Evolutionary conservation across 2,888 invertebrate species (phyloP), one percentile per base, ranked within the genome.

Genomic region (Gastrophysa polygoni): DNA sequence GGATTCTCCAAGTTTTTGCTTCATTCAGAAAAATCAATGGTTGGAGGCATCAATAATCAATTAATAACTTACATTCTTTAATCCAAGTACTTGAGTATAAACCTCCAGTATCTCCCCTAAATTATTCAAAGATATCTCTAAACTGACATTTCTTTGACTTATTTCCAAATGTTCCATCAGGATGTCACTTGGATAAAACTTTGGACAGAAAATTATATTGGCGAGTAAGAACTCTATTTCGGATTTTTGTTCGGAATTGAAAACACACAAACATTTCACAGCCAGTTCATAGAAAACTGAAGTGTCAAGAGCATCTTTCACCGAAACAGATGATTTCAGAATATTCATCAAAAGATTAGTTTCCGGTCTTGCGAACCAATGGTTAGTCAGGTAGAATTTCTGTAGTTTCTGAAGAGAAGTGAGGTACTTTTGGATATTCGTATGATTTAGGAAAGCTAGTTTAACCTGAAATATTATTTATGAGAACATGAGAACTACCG

Each of bases 331-430:
- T 34, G 85, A 75, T 75, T 83, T 85, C 24, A 87, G 74, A 58
- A 85, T 77, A 72, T 83, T 84, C 71, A 84, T 83, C 6, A 87
- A 73, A 8, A 89, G 80, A 61, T 84, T 83, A 7, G 84, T 83
- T 80, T 90, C 90, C 70, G 85, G 83, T 81, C 87, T 87, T 0
- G 88, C 86, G 74, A 87, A 87, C 87, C 87, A 88, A 74, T 87
- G 87, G 47, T 82, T 82, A 60, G 81, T 82, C n/a, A 87, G 78
- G 71, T 80, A 81, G 61, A 76, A 80, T 48, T 71, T 72, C 16
- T 70, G 59, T 1, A 71, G 52, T 10, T 68, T 61, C 64, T 81
- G 79, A 14, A 87, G 65, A 55, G 76, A 77, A 56, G 74, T 77
- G 18, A 86, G 74, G 74, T 87, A 88, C 70, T 72, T 59, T 69